A percentile compares a stretch with the other conserved stretches of the same genome.
Evolutionary conservation across 2,797 vertebrate genomes (phyloP).

Genomic region (Smutsia gigantea): DNA sequence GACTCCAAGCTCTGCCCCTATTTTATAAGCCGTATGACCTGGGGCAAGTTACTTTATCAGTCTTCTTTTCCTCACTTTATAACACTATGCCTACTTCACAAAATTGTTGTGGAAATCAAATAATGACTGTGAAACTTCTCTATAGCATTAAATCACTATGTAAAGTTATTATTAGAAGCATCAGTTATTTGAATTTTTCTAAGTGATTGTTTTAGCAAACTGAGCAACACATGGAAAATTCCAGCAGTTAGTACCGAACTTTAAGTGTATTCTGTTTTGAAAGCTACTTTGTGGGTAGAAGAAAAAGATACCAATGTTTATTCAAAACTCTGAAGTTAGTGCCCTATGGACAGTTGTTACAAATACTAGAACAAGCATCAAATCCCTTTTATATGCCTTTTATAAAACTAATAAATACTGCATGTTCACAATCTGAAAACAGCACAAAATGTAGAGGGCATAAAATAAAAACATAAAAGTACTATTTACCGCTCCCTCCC

Average conservation of each 20-base stretch:
- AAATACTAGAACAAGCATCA: not conserved
- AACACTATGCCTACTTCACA: not conserved
- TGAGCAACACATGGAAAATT: slow-evolving; percentile 29
- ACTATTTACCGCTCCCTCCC: not conserved
- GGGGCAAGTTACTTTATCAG: not conserved
- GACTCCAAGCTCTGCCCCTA: not conserved
- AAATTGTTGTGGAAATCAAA: not conserved
- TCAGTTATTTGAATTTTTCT: not conserved
- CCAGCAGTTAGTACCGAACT: not conserved
- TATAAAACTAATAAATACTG: not conserved
- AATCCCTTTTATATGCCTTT: not conserved
- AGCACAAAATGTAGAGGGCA: not conserved
- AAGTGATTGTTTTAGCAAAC: not conserved
- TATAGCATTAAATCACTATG: not conserved
- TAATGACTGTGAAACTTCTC: not conserved
- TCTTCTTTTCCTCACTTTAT: not conserved
- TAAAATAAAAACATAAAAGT: not conserved
- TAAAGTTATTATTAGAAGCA: slow-evolving; percentile 11
- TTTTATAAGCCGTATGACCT: not conserved
- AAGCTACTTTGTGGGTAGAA: not conserved
- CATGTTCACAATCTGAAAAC: not conserved
- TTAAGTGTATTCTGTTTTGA: not conserved
- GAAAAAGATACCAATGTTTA: not conserved
- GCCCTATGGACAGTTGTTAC: not conserved
- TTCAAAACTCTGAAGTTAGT: not conserved